Evolutionary conservation across 30 jellyfish, hydroid and myxozoan genomes (phyloP).

Genomic region (Turritopsis rubra): DNA sequence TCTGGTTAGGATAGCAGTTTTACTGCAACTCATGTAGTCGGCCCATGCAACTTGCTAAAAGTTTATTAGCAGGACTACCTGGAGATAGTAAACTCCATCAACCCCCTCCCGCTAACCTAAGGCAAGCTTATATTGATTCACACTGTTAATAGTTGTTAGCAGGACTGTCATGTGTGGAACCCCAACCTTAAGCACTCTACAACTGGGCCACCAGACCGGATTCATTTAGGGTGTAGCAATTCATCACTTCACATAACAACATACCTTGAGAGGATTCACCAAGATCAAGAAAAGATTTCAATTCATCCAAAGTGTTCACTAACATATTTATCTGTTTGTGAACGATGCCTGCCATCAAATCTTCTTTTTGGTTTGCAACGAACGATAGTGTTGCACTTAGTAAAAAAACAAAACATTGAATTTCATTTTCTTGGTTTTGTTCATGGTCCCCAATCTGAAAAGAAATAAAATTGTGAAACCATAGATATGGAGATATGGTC

Average conservation of each 20-base stretch:
- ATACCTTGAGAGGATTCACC: conserved; percentile 14
- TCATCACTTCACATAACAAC: too few relatives aligned
- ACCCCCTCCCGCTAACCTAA: too few relatives aligned
- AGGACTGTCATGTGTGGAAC: too few relatives aligned
- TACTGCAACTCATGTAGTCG: too few relatives aligned
- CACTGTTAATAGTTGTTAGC: too few relatives aligned
- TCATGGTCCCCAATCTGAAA: background rate
- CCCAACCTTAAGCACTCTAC: too few relatives aligned
- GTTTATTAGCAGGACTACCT: background rate
- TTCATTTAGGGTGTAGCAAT: too few relatives aligned
- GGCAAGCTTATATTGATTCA: too few relatives aligned
- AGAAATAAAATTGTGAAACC: background rate
- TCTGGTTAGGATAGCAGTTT: background rate
- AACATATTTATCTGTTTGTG: background rate
- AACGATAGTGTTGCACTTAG: conserved; percentile 7
- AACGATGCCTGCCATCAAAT: conserved; percentile 7
- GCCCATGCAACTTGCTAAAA: too few relatives aligned
- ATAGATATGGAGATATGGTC: background rate
- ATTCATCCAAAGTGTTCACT: conserved; percentile 8
- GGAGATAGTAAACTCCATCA: background rate
- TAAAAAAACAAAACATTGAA: conserved; percentile 17
- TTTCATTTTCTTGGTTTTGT: conserved; percentile 13
- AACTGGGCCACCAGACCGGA: too few relatives aligned
- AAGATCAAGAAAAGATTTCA: conserved; percentile 19
- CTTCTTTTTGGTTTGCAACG: conserved; percentile 4